A percentile compares a stretch with the other conserved stretches of the same genome.
These are phyloP conservation scores for Podarcis raffonei DNA, from an alignment of 2,113 vertebrate genomes.

Conservation along the genomic window DNA sequence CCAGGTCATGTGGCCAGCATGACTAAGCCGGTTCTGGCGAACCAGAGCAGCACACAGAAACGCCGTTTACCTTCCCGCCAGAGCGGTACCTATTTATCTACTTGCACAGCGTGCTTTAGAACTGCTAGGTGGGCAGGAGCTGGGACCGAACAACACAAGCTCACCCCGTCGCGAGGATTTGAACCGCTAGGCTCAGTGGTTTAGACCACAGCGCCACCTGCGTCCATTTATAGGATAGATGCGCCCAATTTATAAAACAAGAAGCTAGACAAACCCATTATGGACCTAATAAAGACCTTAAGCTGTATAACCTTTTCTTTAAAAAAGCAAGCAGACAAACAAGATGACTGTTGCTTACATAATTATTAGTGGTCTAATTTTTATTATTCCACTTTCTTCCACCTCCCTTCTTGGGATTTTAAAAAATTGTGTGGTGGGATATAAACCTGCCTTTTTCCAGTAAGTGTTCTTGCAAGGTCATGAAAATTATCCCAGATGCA, in stretches of 20 bases:
- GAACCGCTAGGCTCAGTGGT: too few relatives aligned
- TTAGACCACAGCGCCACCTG: too few relatives aligned
- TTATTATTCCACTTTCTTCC: not conserved
- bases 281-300: not conserved
- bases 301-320: not conserved
- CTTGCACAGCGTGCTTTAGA: too few relatives aligned
- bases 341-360: not conserved
- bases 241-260: not conserved
- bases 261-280: not conserved
- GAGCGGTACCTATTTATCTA: too few relatives aligned
- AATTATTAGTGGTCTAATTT: not conserved
- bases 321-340: not conserved
- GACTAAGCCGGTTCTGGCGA: too few relatives aligned
- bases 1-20: too few relatives aligned
- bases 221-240: too few relatives aligned
- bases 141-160: too few relatives aligned
- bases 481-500: slow-evolving; percentile 20
- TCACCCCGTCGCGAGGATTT: too few relatives aligned
- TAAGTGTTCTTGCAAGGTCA: slow-evolving; percentile 5
- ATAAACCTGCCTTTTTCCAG: slow-evolving; percentile 25
- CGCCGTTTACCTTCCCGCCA: too few relatives aligned
- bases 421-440: not conserved
- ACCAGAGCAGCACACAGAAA: too few relatives aligned
- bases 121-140: too few relatives aligned
- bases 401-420: not conserved